Evolutionary conservation across 2,113 vertebrate species (phyloP).

Genomic region (Nannospalax galili): DNA sequence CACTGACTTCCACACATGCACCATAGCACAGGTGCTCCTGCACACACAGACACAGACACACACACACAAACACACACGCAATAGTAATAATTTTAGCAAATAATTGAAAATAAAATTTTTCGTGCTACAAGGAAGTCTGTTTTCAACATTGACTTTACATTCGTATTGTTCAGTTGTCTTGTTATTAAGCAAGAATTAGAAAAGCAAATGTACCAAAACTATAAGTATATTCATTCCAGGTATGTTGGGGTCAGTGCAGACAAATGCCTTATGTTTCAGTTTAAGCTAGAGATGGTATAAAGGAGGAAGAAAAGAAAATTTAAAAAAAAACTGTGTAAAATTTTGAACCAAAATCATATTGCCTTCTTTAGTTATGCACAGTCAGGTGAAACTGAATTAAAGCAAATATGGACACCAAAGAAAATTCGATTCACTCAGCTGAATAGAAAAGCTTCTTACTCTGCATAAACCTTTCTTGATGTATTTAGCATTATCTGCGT

Average conservation of each 20-base stretch:
- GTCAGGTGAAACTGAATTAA: neutral
- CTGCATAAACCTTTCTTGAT: neutral
- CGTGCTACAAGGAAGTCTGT: neutral
- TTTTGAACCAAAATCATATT: neutral
- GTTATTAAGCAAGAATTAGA: neutral
- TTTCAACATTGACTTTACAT: neutral
- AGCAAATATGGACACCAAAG: neutral
- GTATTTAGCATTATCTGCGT: constrained; percentile 31
- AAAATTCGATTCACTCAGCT: neutral
- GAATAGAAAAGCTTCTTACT: neutral
- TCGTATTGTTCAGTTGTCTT: neutral
- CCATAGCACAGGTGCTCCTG: neutral
- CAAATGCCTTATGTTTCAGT: neutral
- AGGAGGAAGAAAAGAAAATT: neutral
- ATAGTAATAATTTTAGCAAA: neutral
- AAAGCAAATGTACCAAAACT: neutral
- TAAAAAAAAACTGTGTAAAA: neutral
- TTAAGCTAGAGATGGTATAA: neutral
- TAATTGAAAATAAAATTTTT: neutral
- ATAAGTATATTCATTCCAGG: neutral
- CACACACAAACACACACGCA: rapidly evolving
- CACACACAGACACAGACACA: rapidly evolving
- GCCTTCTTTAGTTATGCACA: neutral
- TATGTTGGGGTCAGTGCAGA: neutral
- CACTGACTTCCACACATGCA: neutral